Conservation (phyloP, 64 coral and sea anemone genomes). For the Actinia equina region DNA sequence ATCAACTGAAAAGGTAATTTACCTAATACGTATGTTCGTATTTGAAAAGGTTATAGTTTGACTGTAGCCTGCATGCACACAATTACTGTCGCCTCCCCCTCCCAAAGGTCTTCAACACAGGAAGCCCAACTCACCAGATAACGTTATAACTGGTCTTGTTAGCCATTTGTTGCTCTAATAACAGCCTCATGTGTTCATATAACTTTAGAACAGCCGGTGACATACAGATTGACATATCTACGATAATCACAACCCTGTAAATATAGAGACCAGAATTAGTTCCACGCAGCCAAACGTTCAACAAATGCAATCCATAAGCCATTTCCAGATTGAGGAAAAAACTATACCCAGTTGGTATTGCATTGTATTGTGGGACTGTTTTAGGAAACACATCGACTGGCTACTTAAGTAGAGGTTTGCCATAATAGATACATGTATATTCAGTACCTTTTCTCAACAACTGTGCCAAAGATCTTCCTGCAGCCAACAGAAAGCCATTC, state of each 20-base stretch:
- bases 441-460: constrained; percentile 84
- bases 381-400: too few species aligned
- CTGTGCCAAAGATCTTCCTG: constrained; percentile 78
- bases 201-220: constrained; percentile 58
- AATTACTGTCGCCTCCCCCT: too few species aligned
- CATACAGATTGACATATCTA: constrained; percentile 97
- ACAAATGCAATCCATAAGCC: too few species aligned
- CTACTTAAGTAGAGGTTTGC: too few species aligned
- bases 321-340: too few species aligned
- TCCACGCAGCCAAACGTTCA: too few species aligned
- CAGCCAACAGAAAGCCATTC: constrained; percentile 89
- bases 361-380: too few species aligned
- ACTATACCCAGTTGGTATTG: too few species aligned
- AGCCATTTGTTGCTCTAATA: constrained; percentile 97
- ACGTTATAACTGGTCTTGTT: constrained; percentile 97
- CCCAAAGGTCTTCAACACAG: background rate
- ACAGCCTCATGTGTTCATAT: constrained; percentile 63
- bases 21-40: too few species aligned
- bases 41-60: too few species aligned
- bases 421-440: too few species aligned
- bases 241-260: constrained; percentile 76
- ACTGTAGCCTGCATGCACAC: too few species aligned
- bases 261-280: background rate
- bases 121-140: constrained; percentile 71
- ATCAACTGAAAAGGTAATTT: background rate